Evolutionary conservation across 1,140 invertebrate genomes (phyloP).

Genomic region (Diuraphis noxia): DNA sequence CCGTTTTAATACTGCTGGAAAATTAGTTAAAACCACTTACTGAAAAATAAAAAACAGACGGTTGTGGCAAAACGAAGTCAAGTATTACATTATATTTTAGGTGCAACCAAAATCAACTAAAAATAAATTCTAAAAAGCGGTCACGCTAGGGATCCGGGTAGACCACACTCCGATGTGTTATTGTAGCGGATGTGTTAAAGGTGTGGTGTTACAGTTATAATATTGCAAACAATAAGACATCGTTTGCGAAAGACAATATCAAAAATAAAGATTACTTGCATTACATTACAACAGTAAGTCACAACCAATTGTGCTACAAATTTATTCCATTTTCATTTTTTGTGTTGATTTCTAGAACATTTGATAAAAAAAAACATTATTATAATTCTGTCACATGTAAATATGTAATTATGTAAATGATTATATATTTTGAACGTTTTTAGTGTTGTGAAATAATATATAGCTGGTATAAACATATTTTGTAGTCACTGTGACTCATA

Average conservation of each 20-base stretch:
- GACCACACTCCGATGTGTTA: slow-evolving; percentile 21
- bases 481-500: background rate
- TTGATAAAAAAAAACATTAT: background rate
- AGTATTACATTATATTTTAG: background rate
- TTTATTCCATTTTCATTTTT: background rate
- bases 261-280: background rate
- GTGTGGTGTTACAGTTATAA: slow-evolving; percentile 19
- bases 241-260: slow-evolving; percentile 30
- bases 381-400: background rate
- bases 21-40: background rate
- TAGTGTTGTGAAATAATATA: background rate
- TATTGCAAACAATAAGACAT: slow-evolving; percentile 10
- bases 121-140: background rate
- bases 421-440: background rate
- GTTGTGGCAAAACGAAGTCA: background rate
- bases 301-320: background rate
- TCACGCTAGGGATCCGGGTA: background rate
- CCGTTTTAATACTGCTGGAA: background rate
- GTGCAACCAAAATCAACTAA: background rate
- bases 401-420: background rate
- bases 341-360: background rate
- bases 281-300: background rate
- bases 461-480: background rate
- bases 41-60: background rate
- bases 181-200: background rate